Conservation (phyloP, 2,888 invertebrate genomes). For the Tinea pellionella region DNA sequence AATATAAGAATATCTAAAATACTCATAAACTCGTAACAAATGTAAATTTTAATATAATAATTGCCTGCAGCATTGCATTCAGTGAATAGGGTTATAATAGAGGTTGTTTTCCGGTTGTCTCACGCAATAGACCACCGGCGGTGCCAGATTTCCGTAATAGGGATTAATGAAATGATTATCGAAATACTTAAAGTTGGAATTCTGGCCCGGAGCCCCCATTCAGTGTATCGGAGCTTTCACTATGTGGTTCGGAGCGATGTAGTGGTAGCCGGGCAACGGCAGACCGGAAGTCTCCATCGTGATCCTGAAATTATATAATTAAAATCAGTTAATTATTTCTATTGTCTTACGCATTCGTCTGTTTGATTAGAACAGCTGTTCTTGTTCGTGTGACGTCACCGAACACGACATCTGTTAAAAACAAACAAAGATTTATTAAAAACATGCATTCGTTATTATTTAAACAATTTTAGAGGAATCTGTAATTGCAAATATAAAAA, state of each 20-base stretch:
- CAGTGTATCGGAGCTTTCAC: constrained; percentile 93
- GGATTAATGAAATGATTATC: constrained; percentile 26
- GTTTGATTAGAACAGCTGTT: background rate
- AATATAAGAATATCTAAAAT: constrained; percentile 79
- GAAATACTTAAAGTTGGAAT: constrained; percentile 31
- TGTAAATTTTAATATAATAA: constrained; percentile 43
- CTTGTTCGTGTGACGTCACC: background rate
- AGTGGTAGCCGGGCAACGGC: constrained; percentile 91
- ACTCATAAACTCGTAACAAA: constrained; percentile 72
- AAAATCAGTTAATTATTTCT: constrained; percentile 14
- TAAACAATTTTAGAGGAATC: background rate
- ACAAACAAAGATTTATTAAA: background rate
- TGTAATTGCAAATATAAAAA: background rate
- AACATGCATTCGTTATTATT: background rate
- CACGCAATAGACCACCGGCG: constrained; percentile 48
- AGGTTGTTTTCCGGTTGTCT: constrained; percentile 44
- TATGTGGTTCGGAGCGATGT: constrained; percentile 92
- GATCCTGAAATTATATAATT: constrained; percentile 77
- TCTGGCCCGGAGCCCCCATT: constrained; percentile 55
- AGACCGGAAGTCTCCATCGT: constrained; percentile 94
- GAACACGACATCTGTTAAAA: background rate
- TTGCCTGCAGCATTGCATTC: constrained; percentile 16
- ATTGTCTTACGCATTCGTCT: background rate
- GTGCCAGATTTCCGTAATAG: constrained; percentile 50
- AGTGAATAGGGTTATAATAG: constrained; percentile 28